These are phyloP conservation scores for Diadegma fenestrale DNA, from an alignment of 2,888 invertebrate genomes.

Conservation along the genomic window DNA sequence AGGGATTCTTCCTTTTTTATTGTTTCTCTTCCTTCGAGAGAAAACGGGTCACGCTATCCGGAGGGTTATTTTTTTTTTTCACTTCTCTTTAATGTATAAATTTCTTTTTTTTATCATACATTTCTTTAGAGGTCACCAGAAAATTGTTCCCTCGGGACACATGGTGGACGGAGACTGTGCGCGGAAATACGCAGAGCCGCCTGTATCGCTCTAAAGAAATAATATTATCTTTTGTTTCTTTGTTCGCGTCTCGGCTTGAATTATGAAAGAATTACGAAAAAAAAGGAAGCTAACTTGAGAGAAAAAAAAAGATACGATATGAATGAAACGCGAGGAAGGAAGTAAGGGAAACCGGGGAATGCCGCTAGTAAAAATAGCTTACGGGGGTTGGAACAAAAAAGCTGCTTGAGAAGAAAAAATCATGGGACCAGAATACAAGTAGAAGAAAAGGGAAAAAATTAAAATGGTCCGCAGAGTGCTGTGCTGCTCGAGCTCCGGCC, in stretches of 20 bases:
- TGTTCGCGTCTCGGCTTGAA: slow-evolving; percentile 66
- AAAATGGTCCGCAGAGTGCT: slow-evolving; percentile 44
- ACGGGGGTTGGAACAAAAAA: slow-evolving; percentile 38
- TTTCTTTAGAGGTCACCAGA: slow-evolving; percentile 11
- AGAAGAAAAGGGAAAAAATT: slow-evolving; percentile 57
- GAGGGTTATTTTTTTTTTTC: not conserved
- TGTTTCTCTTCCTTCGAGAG: not conserved
- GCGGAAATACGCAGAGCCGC: slow-evolving; percentile 13
- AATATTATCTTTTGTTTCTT: slow-evolving; percentile 76
- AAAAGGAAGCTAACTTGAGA: not conserved
- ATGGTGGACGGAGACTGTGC: slow-evolving; percentile 9
- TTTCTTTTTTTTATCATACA: not conserved
- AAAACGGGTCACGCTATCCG: not conserved
- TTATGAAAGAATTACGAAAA: slow-evolving; percentile 63
- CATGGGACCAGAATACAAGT: slow-evolving; percentile 31
- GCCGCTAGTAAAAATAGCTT: slow-evolving; percentile 51
- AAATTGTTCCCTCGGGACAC: slow-evolving; percentile 46
- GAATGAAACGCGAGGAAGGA: slow-evolving; percentile 22
- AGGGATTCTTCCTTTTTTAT: not conserved
- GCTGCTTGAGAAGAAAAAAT: slow-evolving; percentile 14
- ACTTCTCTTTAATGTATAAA: not conserved
- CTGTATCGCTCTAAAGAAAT: slow-evolving; percentile 70
- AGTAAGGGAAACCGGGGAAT: slow-evolving; percentile 31
- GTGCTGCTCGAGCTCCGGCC: not conserved
- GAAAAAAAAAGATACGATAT: slow-evolving; percentile 17